A percentile compares a stretch with the other conserved stretches of the same genome.
phyloP scores from a whole-genome alignment of 1,140 invertebrate species.

The Drosophila nebulosa region DNA sequence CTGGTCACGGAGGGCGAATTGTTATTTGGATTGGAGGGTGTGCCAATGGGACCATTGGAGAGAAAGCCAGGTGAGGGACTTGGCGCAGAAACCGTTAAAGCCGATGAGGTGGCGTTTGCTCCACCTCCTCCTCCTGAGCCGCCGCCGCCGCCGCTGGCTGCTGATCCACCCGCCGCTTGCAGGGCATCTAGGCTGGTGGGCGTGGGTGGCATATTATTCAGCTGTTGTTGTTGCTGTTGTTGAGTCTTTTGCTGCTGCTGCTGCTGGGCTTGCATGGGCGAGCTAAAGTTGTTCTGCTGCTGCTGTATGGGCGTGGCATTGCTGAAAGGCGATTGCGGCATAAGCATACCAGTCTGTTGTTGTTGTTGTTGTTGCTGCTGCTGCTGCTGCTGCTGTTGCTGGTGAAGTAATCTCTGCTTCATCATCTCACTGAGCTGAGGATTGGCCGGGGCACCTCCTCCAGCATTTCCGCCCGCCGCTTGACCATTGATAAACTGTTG shows the following conservation, averaged over 20 bases:
- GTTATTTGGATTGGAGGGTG: constrained; percentile 69
- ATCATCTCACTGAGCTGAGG: constrained; percentile 82
- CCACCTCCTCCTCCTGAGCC: background rate
- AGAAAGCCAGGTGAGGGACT: constrained; percentile 81
- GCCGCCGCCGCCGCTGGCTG: background rate
- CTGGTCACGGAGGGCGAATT: constrained; percentile 82
- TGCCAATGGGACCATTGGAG: constrained; percentile 81
- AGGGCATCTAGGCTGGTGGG: constrained; percentile 74
- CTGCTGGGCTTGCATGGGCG: constrained; percentile 60
- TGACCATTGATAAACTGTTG: constrained; percentile 83
- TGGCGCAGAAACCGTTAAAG: constrained; percentile 81
- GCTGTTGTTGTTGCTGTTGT: constrained; percentile 28
- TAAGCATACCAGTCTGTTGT: constrained; percentile 53
- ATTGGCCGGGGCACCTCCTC: constrained; percentile 17
- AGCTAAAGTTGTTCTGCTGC: constrained; percentile 58
- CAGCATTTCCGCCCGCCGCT: constrained; percentile 40
- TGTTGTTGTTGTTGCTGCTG: constrained; percentile 44
- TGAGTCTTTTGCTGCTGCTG: constrained; percentile 63
- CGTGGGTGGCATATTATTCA: constrained; percentile 79
- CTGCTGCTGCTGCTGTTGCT: constrained; percentile 63
- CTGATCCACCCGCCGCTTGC: constrained; percentile 10
- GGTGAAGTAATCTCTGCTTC: constrained; percentile 82
- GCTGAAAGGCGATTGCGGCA: constrained; percentile 82
- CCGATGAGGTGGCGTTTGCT: constrained; percentile 20
- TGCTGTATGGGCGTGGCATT: constrained; percentile 58